Evolutionary conservation across 2,797 vertebrate genomes (phyloP).

Genomic region (Dicrostonyx torquatus): DNA sequence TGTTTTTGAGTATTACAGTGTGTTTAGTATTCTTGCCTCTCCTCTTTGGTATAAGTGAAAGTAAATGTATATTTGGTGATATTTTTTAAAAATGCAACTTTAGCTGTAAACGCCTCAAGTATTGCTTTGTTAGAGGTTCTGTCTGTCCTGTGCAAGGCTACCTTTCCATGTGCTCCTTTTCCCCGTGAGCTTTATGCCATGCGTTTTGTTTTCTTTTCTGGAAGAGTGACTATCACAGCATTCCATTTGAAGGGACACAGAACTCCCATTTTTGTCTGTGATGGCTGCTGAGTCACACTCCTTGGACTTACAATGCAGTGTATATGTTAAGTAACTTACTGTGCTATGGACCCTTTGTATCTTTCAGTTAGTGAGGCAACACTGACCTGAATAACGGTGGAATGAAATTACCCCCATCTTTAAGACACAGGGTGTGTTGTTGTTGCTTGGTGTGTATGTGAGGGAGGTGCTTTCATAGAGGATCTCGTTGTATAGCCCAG

Average conservation of each 20-base stretch:
- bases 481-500: not conserved
- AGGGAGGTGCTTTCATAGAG: not conserved
- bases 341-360: not conserved
- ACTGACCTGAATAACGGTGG: not conserved
- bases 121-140: conserved; percentile 26
- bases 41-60: conserved; percentile 48
- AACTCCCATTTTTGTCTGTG: conserved; percentile 33
- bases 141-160: conserved; percentile 43
- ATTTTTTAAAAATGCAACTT: not conserved
- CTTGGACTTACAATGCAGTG: conserved; percentile 34
- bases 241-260: conserved; percentile 45
- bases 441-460: not conserved
- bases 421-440: not conserved
- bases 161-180: not conserved
- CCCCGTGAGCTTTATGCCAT: not conserved
- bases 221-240: not conserved
- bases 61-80: conserved; percentile 61
- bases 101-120: conserved; percentile 47
- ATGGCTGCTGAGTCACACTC: conserved; percentile 17
- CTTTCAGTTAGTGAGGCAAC: conserved; percentile 25
- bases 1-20: conserved; percentile 6
- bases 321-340: not conserved
- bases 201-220: not conserved
- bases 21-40: conserved; percentile 59
- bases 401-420: not conserved